Evolutionary conservation across 2,888 invertebrate genomes (phyloP), one percentile per base, ranked within the genome.

Genomic region (Drosophila picticornis): DNA sequence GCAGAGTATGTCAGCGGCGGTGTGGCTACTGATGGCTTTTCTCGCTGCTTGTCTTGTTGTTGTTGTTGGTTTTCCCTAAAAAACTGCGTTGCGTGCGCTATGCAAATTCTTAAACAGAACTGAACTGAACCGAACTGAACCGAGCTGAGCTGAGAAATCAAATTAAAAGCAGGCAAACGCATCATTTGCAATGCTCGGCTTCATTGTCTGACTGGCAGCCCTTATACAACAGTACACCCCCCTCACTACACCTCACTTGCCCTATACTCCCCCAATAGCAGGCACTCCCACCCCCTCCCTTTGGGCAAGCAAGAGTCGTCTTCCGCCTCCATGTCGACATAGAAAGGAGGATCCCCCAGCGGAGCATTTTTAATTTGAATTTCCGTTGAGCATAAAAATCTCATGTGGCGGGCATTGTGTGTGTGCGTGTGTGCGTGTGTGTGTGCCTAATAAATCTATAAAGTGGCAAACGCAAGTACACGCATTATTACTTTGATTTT

Each of bases 341-440:
- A 34, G 16, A 25, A 25, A 27, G 36, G 55, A 67, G 67, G 60
- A 76, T 68, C 64, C 79, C 79, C 79, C 73, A 63, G 56, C 53
- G 81, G 66, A 79, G 80, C 83, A 84, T 81, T 91, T 90, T 91
- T 91, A 91, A 92, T 91, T 91, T 91, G 90, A 84, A 91, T 92
- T 91, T 91, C 92, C 91, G 92, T 80, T 89, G 66, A 81, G 84
- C 84, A 88, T 77, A 81, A 84, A 86, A 86, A 72, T 69, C 69
- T 71, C 75, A 78, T 77, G 72, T 75, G 71, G 63, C 66, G n/a
- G 29, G 50, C 52, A n/a, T 43, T 19, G 32, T 46, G 50, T 19
- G 27, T 27, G 27, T 48, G 48, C 1, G 48, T 25, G 46, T 25
- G 61, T 11, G 50, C 1, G 78, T 72, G 68, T 68, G 69, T 68